Evolutionary conservation across 2,888 invertebrate species (phyloP).

Genomic region (Drosophila niveifrons): DNA sequence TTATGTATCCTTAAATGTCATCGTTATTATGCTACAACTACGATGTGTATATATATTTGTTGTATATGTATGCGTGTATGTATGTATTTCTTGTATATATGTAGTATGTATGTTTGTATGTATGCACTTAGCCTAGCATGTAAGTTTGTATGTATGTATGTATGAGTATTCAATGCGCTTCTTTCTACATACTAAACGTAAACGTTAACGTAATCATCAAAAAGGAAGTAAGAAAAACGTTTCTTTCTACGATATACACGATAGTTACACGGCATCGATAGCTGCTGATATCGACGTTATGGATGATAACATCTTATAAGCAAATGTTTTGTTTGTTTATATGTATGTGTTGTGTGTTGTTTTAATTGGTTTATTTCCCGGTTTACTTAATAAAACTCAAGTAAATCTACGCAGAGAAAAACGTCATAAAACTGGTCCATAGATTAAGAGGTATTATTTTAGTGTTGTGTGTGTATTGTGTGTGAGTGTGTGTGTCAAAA

Average conservation of each 20-base stretch:
- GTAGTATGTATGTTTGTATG: constrained; percentile 8
- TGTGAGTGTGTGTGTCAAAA: constrained; percentile 7
- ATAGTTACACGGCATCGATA: constrained; percentile 17
- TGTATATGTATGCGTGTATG: constrained; percentile 4
- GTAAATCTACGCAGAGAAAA: constrained; percentile 54
- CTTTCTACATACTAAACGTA: constrained; percentile 3
- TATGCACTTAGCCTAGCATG: constrained; percentile 11
- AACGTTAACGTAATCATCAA: constrained; percentile 6
- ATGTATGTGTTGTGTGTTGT: background rate
- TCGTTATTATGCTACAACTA: constrained; percentile 46
- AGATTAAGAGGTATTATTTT: constrained; percentile 75
- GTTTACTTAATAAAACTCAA: constrained; percentile 60
- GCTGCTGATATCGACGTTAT: constrained; percentile 14
- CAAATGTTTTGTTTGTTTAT: constrained; percentile 17
- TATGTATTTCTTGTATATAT: constrained; percentile 14
- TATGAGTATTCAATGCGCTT: constrained; percentile 11
- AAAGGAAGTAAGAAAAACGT: constrained; percentile 1
- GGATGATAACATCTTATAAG: constrained; percentile 36
- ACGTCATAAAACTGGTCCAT: constrained; percentile 71
- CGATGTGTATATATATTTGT: constrained; percentile 25
- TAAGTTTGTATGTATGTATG: constrained; percentile 8
- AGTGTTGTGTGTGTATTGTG: constrained; percentile 23
- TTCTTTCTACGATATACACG: constrained; percentile 10
- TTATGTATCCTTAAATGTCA: constrained; percentile 67
- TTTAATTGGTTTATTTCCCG: constrained; percentile 30